These are phyloP conservation scores for Diaphora mendica DNA, from an alignment of 2,888 invertebrate genomes.

Conservation along the genomic window DNA sequence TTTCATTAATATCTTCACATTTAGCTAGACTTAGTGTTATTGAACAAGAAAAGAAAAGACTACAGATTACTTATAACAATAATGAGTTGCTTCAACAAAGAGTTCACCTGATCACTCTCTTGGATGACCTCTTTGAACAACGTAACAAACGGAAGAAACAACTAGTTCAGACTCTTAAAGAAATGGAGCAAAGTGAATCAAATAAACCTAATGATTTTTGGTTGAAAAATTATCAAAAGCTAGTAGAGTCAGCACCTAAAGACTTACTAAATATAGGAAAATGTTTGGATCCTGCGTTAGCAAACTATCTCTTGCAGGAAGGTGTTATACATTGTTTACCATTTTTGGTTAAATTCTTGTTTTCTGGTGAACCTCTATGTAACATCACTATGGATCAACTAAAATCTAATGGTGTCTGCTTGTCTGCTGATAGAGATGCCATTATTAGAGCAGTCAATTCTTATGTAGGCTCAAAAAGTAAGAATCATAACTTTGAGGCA, in stretches of 20 bases:
- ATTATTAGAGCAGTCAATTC: conserved; percentile 88
- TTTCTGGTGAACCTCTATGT: conserved; percentile 82
- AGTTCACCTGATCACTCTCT: conserved; percentile 88
- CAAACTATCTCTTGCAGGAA: conserved; percentile 89
- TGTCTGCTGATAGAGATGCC: conserved; percentile 85
- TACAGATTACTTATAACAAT: conserved; percentile 89
- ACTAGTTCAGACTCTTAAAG: conserved; percentile 88
- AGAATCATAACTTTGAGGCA: conserved; percentile 59
- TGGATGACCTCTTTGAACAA: conserved; percentile 90
- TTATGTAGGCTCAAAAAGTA: conserved; percentile 81
- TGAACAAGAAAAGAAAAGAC: conserved; percentile 90
- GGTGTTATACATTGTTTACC: conserved; percentile 92
- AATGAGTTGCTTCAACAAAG: conserved; percentile 90
- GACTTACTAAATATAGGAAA: conserved; percentile 87
- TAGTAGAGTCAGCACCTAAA: conserved; percentile 91
- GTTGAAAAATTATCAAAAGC: conserved; percentile 93
- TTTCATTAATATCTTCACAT: conserved; percentile 90
- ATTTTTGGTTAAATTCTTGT: conserved; percentile 88
- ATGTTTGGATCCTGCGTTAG: conserved; percentile 88
- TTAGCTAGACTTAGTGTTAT: conserved; percentile 90
- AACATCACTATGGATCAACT: conserved; percentile 86
- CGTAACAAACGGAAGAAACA: conserved; percentile 89
- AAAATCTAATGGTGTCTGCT: conserved; percentile 85
- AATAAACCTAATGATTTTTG: conserved; percentile 88
- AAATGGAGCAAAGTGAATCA: conserved; percentile 90